Percentiles rank a stretch among this genome's conserved stretches.
phyloP scores from a whole-genome alignment of 37 sponge, comb jelly and placozoan genomes.

The Halichondria panicea region DNA sequence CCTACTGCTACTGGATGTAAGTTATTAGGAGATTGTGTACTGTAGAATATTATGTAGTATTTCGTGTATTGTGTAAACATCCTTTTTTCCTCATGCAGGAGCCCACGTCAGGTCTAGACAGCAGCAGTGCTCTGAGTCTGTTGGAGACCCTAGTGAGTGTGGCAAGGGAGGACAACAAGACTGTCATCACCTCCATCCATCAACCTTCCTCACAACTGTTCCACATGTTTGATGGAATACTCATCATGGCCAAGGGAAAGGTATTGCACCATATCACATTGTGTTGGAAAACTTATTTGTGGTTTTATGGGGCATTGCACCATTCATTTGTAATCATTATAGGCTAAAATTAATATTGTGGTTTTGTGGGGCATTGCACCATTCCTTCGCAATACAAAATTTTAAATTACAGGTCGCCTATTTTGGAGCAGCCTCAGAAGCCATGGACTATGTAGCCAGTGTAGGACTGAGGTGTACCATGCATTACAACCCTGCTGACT shows the following conservation, averaged over 20 bases:
- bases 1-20: conserved; percentile 76
- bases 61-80: no score
- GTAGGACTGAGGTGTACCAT: conserved; percentile 63
- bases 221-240: conserved; percentile 72
- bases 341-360: no score
- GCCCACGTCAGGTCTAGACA: conserved; percentile 91
- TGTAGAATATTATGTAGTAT: not conserved
- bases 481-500: conserved; percentile 91
- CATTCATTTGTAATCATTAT: no score
- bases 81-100: conserved; percentile 55
- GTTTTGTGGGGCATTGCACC: no score
- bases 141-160: conserved; percentile 45
- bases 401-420: conserved; percentile 69
- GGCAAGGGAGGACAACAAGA: conserved; percentile 52
- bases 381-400: no score
- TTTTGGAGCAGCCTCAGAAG: conserved; percentile 58
- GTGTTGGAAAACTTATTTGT: not conserved
- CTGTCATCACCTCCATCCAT: conserved; percentile 74
- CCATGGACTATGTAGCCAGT: conserved; percentile 44
- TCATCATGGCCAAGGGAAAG: conserved; percentile 76
- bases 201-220: conserved; percentile 86
- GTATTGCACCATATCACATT: conserved; percentile 1
- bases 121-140: conserved; percentile 68
- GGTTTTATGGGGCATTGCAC: no score
- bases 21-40: not conserved